A percentile compares a stretch with the other conserved stretches of the same genome.
Evolutionary conservation across 2,797 vertebrate genomes (phyloP).

Genomic region (Rhadinocentrus ornatus): DNA sequence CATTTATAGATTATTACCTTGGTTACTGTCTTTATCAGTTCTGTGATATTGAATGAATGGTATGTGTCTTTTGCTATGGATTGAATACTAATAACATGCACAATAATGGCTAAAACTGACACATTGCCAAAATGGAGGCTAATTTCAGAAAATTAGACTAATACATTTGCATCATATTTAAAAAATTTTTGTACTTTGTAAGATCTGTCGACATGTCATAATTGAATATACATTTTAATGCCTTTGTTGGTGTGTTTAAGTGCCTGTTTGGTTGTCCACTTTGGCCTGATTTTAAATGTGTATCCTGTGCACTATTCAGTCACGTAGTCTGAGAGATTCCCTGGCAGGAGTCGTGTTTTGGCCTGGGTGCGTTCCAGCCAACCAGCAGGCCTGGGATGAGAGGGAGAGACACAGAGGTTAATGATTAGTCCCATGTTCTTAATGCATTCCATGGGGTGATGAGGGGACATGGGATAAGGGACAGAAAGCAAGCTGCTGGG

Average conservation of each 20-base stretch:
- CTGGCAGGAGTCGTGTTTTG: constrained; percentile 75
- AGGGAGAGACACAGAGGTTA: constrained; percentile 79
- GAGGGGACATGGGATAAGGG: constrained; percentile 71
- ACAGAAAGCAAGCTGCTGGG: constrained; percentile 38
- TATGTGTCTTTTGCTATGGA: constrained; percentile 11
- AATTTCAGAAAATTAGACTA: neutral
- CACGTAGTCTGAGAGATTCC: constrained; percentile 77
- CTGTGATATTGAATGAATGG: constrained; percentile 11
- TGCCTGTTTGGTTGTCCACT: constrained; percentile 33
- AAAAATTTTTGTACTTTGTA: constrained; percentile 2
- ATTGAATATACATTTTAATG: constrained; percentile 8
- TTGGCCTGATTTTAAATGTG: constrained; percentile 46
- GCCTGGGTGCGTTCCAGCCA: constrained; percentile 76
- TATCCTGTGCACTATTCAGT: constrained; percentile 59
- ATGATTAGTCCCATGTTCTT: constrained; percentile 84
- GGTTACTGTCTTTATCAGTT: constrained; percentile 29
- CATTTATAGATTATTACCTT: constrained; percentile 14
- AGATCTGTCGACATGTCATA: constrained; percentile 9
- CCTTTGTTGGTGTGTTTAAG: constrained; percentile 28
- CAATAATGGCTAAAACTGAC: neutral
- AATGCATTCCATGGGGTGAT: constrained; percentile 74
- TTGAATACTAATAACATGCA: neutral
- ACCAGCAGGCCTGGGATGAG: constrained; percentile 70
- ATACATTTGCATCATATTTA: constrained; percentile 7
- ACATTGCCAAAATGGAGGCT: neutral